Conservation (phyloP, 2,113 vertebrate genomes). For the Copsychus sechellarum region DNA sequence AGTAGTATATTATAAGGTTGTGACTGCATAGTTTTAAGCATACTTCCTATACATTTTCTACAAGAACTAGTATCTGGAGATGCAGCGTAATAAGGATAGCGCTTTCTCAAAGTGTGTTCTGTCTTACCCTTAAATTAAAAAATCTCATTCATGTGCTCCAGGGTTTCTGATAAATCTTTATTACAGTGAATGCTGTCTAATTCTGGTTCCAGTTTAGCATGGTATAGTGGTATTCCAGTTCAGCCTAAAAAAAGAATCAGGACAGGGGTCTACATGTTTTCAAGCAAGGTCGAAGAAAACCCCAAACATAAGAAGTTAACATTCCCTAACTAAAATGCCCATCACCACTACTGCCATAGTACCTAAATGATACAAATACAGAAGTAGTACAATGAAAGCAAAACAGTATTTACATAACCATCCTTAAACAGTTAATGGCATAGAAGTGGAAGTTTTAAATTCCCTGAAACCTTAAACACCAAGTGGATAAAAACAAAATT, state of each 20-base stretch:
- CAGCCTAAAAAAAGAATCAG: neutral
- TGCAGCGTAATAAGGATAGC: neutral
- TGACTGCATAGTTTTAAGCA: neutral
- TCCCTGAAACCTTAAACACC: neutral
- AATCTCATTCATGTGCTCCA: accelerated
- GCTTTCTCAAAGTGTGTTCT: neutral
- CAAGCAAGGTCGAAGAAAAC: neutral
- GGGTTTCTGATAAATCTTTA: neutral
- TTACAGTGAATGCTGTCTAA: neutral
- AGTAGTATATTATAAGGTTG: neutral
- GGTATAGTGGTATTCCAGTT: neutral
- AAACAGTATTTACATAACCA: neutral
- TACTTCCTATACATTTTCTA: neutral
- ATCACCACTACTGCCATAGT: neutral
- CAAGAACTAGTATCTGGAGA: neutral
- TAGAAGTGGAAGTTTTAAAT: neutral
- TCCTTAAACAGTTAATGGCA: neutral
- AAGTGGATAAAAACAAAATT: neutral
- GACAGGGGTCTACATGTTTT: neutral
- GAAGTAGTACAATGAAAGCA: neutral
- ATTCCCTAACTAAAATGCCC: neutral
- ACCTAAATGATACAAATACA: neutral
- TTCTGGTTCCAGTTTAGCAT: neutral
- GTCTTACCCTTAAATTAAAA: neutral
- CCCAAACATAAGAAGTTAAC: neutral